Base-by-base conservation (phyloP, 2,797 vertebrate genomes). In the Notoglanidium macrostoma region DNA sequence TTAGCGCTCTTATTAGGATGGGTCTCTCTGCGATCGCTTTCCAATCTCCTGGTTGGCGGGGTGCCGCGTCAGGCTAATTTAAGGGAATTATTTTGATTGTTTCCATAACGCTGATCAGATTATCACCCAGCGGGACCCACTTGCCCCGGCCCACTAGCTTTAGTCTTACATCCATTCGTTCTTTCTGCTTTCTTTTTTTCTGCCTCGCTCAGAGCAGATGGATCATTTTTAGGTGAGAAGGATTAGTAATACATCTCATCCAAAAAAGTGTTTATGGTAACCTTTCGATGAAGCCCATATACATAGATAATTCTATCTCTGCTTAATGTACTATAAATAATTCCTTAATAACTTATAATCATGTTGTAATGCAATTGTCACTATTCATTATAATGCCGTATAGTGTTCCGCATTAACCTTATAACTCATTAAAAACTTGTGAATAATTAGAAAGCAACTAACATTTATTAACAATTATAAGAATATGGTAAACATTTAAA, bases 101-200 rank as follows among this genome's bases (percentile, higher is more conserved):
- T 96, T 96, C 95, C 95, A 94, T 94, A 95, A 95, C 93, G 93
- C 92, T 94, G 94, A 95, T 96, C 94, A 95, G 94, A 95, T 96
- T 95, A 95, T 92, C 91, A 93, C 95, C 93, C 95, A 95, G 95
- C 89, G 84, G 95, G 95, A 93, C 93, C 90, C 92, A 89, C 92
- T 93, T 93, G 92, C 89, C 88, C 90, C 85, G 83, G 91, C 89
- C 92, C 92, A 92, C 92, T 93, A 92, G 92, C 92, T 88, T 91
- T 83, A 88, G 85, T 85, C 85, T 84, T 74, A 80, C 77, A 86
- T 67, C 67, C 54, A 21, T 81, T 80, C 63, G 72, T 35, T 49
- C 76, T 84, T 67, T 85, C 85, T 78, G 73, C 68, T 84, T 85
- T 67, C 57, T 67, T 87, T 74, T 85, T 83, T 10, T 65, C 46